These are phyloP conservation scores for Poecilobothrus nobilitatus DNA, from an alignment of 2,888 invertebrate species.

Conservation along the genomic window DNA sequence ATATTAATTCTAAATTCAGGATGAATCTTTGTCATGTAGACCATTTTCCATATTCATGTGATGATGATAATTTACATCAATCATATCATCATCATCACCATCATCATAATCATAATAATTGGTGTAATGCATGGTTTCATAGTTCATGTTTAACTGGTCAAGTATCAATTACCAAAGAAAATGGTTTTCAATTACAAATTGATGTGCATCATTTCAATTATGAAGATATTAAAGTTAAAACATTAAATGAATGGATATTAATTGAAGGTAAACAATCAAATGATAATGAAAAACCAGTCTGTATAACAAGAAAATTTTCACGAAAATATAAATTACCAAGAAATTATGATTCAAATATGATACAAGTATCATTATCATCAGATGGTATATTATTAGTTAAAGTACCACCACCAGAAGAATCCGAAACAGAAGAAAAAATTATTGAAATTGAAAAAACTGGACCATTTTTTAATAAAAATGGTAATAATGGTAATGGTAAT, in stretches of 20 bases:
- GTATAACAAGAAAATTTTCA: constrained; percentile 36
- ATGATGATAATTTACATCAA: background rate
- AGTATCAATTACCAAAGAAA: constrained; percentile 33
- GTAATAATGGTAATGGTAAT: background rate
- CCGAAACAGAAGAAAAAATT: constrained; percentile 32
- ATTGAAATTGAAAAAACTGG: constrained; percentile 35
- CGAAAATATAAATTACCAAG: constrained; percentile 38
- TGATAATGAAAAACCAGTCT: constrained; percentile 32
- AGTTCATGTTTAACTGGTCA: constrained; percentile 34
- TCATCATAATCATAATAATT: background rate
- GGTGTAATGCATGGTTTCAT: constrained; percentile 32
- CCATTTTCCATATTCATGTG: background rate
- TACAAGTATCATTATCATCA: constrained; percentile 35
- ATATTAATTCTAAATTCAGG: background rate
- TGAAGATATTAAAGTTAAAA: constrained; percentile 35
- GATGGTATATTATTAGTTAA: constrained; percentile 38
- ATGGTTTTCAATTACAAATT: constrained; percentile 36
- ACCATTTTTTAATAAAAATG: constrained; percentile 23
- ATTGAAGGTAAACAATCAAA: constrained; percentile 35
- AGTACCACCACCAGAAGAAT: constrained; percentile 35
- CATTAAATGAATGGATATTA: constrained; percentile 35
- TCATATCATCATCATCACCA: background rate
- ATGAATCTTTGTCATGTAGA: background rate
- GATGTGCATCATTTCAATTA: constrained; percentile 38
- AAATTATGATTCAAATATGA: constrained; percentile 36